Conservation (phyloP, 2,888 invertebrate genomes). For the Alcis repandata region DNA sequence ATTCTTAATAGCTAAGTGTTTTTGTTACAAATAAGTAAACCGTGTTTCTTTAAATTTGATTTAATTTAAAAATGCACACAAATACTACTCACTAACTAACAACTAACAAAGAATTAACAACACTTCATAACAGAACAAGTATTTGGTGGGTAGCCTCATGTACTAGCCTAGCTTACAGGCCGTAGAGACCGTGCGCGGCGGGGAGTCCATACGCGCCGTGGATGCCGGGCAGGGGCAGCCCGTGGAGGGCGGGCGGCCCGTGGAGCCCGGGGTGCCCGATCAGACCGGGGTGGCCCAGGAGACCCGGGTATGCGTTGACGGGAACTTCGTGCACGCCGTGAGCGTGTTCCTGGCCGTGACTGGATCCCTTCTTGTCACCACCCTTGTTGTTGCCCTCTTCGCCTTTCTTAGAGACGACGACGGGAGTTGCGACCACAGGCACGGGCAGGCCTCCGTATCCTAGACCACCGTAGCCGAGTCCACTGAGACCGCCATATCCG, state of each 20-base stretch:
- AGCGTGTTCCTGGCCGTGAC: slow-evolving; percentile 30
- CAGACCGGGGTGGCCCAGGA: not conserved
- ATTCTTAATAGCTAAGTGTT: not conserved
- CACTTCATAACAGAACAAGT: slow-evolving; percentile 3
- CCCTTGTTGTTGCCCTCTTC: not conserved
- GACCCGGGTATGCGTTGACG: not conserved
- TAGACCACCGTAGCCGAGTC: not conserved
- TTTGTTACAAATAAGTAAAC: too few species aligned
- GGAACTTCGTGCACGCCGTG: slow-evolving; percentile 43
- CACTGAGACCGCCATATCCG: slow-evolving; percentile 33
- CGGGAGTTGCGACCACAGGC: not conserved
- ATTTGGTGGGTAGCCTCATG: slow-evolving; percentile 17
- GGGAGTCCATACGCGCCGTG: slow-evolving; percentile 15
- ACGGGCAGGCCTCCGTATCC: slow-evolving; percentile 7
- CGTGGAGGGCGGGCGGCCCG: slow-evolving; percentile 1
- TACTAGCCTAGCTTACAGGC: slow-evolving; percentile 2
- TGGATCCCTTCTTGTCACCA: slow-evolving; percentile 4
- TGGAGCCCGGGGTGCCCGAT: not conserved
- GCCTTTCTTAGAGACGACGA: slow-evolving; percentile 28
- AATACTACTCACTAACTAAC: slow-evolving; percentile 7
- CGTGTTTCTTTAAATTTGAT: not conserved
- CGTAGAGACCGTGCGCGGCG: slow-evolving; percentile 14
- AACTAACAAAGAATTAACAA: slow-evolving; percentile 4
- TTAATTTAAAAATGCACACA: slow-evolving; percentile 7
- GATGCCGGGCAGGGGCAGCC: not conserved